Evolutionary conservation across 2,113 vertebrate genomes (phyloP), one percentile per base, ranked within the genome.

Genomic region (Thamnophis sirtalis): DNA sequence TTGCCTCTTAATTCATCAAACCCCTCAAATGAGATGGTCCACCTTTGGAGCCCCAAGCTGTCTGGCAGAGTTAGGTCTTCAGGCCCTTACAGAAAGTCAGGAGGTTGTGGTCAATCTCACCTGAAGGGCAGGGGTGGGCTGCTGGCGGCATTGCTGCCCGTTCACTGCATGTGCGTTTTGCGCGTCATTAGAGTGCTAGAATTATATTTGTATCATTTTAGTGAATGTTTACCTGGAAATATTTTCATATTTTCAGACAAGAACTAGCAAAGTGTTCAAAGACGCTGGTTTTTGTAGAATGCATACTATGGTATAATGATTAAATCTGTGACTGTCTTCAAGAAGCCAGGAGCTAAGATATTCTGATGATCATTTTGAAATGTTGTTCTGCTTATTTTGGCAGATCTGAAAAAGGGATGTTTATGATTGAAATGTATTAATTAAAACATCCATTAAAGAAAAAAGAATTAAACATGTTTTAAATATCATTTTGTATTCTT

Each of bases 281-380:
- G 89, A 92, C 93, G 95, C 94, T 94, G 5, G 1, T 50, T 92
- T 58, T 86, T 92, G 87, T 91, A 92, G 90, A 43, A 0, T 91
- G 43, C 80, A 93, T 68, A 91, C 94, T 15, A 53, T 3, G 51
- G 51, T 93, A 90, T 73, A 96, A 86, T 93, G 92, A 49, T 95
- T 92, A 94, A 94, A 96, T 94, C 90, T 94, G 68, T 93, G 96
- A 96, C 91, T 95, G 96, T 53, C 84, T 93, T 92, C 90, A 93
- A 91, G 94, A 93, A 90, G 58, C 93, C 91, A 95, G 6, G 90
- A 26, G 93, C 49, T 3, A 93, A 90, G 60, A 95, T 58, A 87
- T 84, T 1, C 3, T 60, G 58, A 60, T 3, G 58, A 26, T 60
- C 58, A 63, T 63, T 63, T 63, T 63, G 58, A 63, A 63, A 9